Conservation (phyloP, 53 echinoderm and acorn worm genomes). For the Henricia sp. region DNA sequence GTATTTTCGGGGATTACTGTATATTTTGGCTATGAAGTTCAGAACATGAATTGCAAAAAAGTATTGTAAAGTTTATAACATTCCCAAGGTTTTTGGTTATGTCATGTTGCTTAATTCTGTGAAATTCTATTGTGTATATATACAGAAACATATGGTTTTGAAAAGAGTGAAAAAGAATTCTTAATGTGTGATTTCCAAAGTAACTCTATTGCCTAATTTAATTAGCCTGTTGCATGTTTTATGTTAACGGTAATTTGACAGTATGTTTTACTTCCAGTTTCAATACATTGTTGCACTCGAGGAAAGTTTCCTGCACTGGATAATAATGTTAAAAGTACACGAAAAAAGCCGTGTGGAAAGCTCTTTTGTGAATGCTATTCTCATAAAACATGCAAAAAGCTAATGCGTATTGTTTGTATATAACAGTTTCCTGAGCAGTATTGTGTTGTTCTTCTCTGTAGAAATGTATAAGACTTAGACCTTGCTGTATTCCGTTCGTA, state of each 20-base stretch:
- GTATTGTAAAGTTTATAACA: conserved; percentile 14
- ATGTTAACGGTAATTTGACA: too few species aligned
- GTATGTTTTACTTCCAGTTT: too few species aligned
- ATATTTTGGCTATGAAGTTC: conserved; percentile 52
- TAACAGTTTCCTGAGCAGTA: conserved; percentile 8
- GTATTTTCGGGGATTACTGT: conserved; percentile 45
- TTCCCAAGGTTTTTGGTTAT: background rate
- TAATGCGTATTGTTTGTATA: conserved; percentile 3
- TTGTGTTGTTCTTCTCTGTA: background rate
- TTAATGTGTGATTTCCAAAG: background rate
- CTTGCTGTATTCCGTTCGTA: background rate
- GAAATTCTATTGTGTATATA: conserved; percentile 3
- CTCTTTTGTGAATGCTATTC: background rate
- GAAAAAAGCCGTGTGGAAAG: background rate
- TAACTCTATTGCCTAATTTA: too few species aligned
- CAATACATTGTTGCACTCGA: too few species aligned
- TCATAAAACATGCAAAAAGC: background rate
- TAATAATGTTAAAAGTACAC: too few species aligned
- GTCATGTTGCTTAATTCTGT: background rate
- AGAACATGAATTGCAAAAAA: conserved; percentile 4
- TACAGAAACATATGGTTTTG: background rate
- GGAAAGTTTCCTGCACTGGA: too few species aligned
- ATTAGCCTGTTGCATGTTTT: too few species aligned
- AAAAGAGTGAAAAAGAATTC: background rate
- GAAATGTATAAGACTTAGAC: background rate